phyloP scores from a whole-genome alignment of 2,888 invertebrate species.

The Diaperis boleti region DNA sequence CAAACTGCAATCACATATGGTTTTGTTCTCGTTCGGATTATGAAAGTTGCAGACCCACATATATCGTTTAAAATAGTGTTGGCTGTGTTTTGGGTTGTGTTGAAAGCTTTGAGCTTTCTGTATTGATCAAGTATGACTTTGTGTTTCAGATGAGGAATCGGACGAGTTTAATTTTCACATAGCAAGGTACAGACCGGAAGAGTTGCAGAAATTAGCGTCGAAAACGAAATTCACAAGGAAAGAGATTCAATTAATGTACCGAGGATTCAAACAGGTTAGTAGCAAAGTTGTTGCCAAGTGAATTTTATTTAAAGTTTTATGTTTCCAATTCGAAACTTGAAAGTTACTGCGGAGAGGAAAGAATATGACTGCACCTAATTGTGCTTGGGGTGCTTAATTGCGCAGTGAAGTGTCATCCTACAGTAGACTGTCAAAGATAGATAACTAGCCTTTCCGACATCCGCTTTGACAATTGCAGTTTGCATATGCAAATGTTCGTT shows the following conservation, averaged over 20 bases:
- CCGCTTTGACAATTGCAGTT: slow-evolving; percentile 34
- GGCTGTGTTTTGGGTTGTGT: too few species aligned
- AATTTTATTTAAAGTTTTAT: slow-evolving; percentile 14
- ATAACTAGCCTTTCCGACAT: slow-evolving; percentile 23
- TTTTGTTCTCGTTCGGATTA: too few species aligned
- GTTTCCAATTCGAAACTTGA: background rate
- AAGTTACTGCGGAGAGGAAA: background rate
- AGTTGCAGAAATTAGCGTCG: slow-evolving; percentile 80
- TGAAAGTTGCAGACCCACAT: too few species aligned
- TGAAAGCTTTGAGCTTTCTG: background rate
- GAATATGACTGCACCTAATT: slow-evolving; percentile 2
- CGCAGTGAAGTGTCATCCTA: slow-evolving; percentile 4
- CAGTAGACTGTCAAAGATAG: slow-evolving; percentile 6
- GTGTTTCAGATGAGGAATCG: slow-evolving; percentile 78
- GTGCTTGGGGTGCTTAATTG: background rate
- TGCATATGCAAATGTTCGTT: slow-evolving; percentile 38
- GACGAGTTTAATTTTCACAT: slow-evolving; percentile 75
- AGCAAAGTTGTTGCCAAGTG: slow-evolving; percentile 30
- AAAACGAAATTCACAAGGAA: slow-evolving; percentile 84
- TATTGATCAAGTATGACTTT: slow-evolving; percentile 29
- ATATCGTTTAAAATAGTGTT: too few species aligned
- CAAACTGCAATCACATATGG: too few species aligned
- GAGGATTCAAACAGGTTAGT: slow-evolving; percentile 88
- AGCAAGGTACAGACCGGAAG: slow-evolving; percentile 82
- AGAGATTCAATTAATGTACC: slow-evolving; percentile 91